These are phyloP conservation scores for Ericerus pela DNA, from an alignment of 1,140 invertebrate genomes.

Conservation along the genomic window DNA sequence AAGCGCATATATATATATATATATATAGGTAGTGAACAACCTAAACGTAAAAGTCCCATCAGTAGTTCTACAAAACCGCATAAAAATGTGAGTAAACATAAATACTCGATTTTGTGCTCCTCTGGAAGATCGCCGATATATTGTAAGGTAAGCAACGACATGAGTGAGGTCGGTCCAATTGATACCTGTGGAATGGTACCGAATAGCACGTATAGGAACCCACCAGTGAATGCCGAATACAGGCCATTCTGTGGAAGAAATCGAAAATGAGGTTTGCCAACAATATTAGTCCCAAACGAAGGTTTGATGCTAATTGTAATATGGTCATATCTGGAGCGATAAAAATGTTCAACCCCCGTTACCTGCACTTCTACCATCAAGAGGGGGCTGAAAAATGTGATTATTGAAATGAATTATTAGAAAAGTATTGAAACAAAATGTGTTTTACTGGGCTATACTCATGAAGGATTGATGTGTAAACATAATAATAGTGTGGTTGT, in stretches of 20 bases:
- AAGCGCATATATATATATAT: not conserved
- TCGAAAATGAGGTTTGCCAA: no score
- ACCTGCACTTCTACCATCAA: no score
- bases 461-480: no score
- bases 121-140: conserved; percentile 51
- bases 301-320: no score
- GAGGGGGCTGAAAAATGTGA: no score
- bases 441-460: no score
- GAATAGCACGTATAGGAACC: conserved; percentile 73
- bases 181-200: conserved; percentile 83
- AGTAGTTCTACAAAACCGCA: conserved; percentile 57
- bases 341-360: no score
- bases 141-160: conserved; percentile 62
- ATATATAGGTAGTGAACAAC: conserved; percentile 33
- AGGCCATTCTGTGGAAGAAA: conserved; percentile 45
- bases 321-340: no score
- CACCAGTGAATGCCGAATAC: conserved; percentile 53
- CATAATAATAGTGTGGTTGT: no score
- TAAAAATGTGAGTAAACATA: conserved; percentile 50
- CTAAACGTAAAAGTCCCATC: conserved; percentile 62
- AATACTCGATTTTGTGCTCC: conserved; percentile 47
- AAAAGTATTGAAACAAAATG: no score
- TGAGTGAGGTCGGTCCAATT: conserved; percentile 73
- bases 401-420: no score
- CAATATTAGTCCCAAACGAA: no score